These are phyloP conservation scores for Bucco capensis DNA, from an alignment of 2,113 vertebrate genomes.

Conservation along the genomic window DNA sequence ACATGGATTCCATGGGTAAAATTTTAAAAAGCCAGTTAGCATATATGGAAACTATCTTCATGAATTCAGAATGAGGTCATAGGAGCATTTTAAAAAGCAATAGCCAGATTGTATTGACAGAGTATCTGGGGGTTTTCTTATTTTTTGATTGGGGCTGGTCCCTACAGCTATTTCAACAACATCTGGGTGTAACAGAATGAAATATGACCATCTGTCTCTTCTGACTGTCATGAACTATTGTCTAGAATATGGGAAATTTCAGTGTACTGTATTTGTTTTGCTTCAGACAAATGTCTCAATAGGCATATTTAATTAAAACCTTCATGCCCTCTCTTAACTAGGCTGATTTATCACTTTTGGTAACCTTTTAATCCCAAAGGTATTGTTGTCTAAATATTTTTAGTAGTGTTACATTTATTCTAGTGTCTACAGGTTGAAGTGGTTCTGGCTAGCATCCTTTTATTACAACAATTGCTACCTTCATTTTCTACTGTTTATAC, in stretches of 20 bases:
- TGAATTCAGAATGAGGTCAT: background rate
- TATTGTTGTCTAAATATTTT: background rate
- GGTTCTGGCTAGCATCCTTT: constrained; percentile 13
- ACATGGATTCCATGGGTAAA: background rate
- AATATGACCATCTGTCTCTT: constrained; percentile 28
- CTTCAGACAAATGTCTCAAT: constrained; percentile 36
- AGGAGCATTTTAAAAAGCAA: background rate
- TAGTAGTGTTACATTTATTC: background rate
- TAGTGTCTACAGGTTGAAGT: background rate
- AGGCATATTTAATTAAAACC: constrained; percentile 31
- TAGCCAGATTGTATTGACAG: background rate
- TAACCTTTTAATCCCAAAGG: background rate
- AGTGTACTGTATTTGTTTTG: constrained; percentile 22
- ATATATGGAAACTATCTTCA: background rate
- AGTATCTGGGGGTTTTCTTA: background rate
- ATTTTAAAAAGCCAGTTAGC: constrained; percentile 2
- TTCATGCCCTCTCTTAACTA: constrained; percentile 8
- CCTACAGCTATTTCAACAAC: constrained; percentile 46
- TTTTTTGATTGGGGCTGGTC: constrained; percentile 46
- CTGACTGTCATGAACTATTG: constrained; percentile 2
- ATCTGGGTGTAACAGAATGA: constrained; percentile 27
- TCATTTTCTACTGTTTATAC: constrained; percentile 58
- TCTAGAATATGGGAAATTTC: constrained; percentile 8
- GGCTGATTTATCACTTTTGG: constrained; percentile 5
- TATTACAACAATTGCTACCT: constrained; percentile 4